phyloP scores from a whole-genome alignment of 1,140 invertebrate genomes.

The Camponotus pennsylvanicus region DNA sequence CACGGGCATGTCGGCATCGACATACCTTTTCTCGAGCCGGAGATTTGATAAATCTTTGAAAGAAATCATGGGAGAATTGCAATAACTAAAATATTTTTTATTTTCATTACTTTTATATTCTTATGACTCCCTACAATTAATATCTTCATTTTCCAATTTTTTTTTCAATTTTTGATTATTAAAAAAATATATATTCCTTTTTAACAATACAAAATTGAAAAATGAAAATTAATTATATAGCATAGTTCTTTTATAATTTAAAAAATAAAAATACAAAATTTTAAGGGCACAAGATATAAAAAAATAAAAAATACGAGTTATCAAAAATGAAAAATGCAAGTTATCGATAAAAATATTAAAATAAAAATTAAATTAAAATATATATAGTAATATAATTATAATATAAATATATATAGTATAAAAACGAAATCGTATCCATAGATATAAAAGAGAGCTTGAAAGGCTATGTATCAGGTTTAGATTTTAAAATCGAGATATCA shows the following conservation, averaged over 20 bases:
- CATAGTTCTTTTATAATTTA: background rate
- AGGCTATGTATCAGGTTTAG: slow-evolving; percentile 14
- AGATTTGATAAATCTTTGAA: slow-evolving; percentile 62
- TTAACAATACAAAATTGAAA: background rate
- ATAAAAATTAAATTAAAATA: slow-evolving; percentile 25
- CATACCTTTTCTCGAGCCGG: slow-evolving; percentile 37
- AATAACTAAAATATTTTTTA: slow-evolving; percentile 20
- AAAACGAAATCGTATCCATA: background rate
- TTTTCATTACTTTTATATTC: too few relatives aligned
- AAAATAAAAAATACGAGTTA: background rate
- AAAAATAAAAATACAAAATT: background rate
- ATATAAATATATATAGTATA: too few relatives aligned
- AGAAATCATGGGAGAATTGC: slow-evolving; percentile 34
- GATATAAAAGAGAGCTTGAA: slow-evolving; percentile 6
- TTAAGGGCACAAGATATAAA: background rate
- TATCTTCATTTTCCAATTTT: too few relatives aligned
- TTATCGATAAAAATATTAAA: background rate
- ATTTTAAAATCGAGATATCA: slow-evolving; percentile 47
- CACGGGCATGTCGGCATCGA: slow-evolving; percentile 61
- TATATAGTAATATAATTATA: background rate
- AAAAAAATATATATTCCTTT: background rate
- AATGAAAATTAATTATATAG: slow-evolving; percentile 3
- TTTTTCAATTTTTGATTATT: too few relatives aligned
- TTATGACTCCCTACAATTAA: too few relatives aligned
- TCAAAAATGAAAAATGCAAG: background rate